Evolutionary conservation across 2,113 vertebrate genomes (phyloP), one percentile per base, ranked within the genome.

Genomic region (Leiothrix lutea): DNA sequence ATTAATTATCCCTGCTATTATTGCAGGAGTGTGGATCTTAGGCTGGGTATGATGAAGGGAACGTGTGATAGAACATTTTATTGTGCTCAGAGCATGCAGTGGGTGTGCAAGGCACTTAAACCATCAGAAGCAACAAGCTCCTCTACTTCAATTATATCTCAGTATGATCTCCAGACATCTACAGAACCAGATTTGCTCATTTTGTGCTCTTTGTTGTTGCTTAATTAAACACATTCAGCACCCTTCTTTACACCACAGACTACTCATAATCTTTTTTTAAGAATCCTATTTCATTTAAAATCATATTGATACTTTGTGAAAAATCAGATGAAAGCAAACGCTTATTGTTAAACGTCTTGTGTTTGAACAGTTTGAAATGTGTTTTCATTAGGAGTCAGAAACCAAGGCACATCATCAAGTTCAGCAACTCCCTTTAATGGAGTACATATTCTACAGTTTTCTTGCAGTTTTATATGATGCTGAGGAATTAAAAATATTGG

Each of bases 1-100:
- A 96, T 96, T 96, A 97, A 96, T 97, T 95, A 95, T 56, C 48
- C 73, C 90, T 8, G 53, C 69, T 92, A 93, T 95, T 92, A 92
- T 47, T 90, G 88, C 77, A 56, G 81, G n/a, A 95, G 36, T 53
- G 54, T 91, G 88, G 92, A 96, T 96, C 88, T 92, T 88, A 80
- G 8, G 50, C 61, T 64, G 82, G 85, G 48, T 75, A 61, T 45
- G 92, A 92, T 29, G 81, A 89, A 84, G 77, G 80, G 61, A 92
- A 89, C 8, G 73, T 71, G 83, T 72, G 83, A 84, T 45, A 35
- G 91, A 95, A 94, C 62, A 77, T 84, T 95, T 93, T 61, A 74
- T 67, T 84, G 51, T 92, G 61, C 64, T 94, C 82, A 10, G 79
- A 26, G 90, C 64, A 44, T 91, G 85, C 66, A 83, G 79, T 88